Base-by-base conservation (phyloP, 1,140 invertebrate species). In the silkworm (Bombyx mori) region DNA sequence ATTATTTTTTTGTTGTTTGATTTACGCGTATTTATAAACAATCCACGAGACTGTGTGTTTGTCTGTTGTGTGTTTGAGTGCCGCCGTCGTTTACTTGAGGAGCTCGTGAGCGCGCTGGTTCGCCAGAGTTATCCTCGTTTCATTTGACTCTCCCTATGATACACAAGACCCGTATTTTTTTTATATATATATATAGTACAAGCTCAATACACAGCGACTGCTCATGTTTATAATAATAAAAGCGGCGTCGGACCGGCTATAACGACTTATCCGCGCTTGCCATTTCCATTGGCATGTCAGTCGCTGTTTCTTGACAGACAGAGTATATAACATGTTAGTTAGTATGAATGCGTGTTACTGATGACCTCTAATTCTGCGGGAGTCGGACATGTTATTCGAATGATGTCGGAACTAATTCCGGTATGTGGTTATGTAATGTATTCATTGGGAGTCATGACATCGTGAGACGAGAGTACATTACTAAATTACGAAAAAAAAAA, bases 21-120 rank as follows among this genome's bases (percentile, higher is more conserved):
- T 35, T 35, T 35, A 35, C 26, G 26, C 26, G 46, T 6, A 42
- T 59, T 12, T 6, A 35, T 35, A 35, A 35, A 35, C 26, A 35
- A 35, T 73, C 77, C 82, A 79, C 77, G 80, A 82, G 79, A 82
- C 77, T 58, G 61, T 58, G 12, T 77, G 71, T 77, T 68, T 77
- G 73, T 73, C 62, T 71, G 67, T 66, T 18, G 46, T 71, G 61
- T 60, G 42, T 44, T 56, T 68, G 62, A 69, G 68, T 73, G 73
- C 73, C 68, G 77, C 66, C 73, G 79, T 54, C 73, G 82, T 89
- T 90, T 93, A 94, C 91, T 94, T 94, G 84, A 95, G 91, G 76
- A 95, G 92, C 79, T 94, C 93, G 86, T 95, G 93, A 73, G 94
- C 94, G 71, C 93, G 91, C 89, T 95, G 93, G 86, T 95, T 95